Conservation (phyloP, 1,140 invertebrate species). For the Pseudachorutes palmiensis region DNA sequence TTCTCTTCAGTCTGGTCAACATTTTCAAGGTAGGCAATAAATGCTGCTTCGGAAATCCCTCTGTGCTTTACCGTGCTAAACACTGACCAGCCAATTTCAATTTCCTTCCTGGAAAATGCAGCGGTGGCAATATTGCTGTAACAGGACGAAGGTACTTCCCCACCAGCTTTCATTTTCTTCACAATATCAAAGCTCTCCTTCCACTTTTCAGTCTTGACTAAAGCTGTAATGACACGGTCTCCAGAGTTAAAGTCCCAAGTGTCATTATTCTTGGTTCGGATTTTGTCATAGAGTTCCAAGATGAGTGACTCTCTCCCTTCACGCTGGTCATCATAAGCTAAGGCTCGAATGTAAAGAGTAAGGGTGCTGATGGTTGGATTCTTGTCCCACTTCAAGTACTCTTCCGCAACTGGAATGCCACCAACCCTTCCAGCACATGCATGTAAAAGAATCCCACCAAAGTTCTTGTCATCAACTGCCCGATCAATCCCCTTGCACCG, state of each 20-base stretch:
- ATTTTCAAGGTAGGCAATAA: slow-evolving; percentile 44
- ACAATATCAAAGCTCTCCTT: slow-evolving; percentile 52
- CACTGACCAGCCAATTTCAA: slow-evolving; percentile 48
- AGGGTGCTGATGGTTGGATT: slow-evolving; percentile 45
- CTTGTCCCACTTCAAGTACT: slow-evolving; percentile 48
- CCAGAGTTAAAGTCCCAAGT: slow-evolving; percentile 50
- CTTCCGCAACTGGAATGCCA: slow-evolving; percentile 46
- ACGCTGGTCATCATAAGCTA: slow-evolving; percentile 36
- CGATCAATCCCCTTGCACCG: slow-evolving; percentile 34
- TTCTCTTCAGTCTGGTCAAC: slow-evolving; percentile 42
- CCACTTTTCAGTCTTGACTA: slow-evolving; percentile 53
- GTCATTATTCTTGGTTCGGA: slow-evolving; percentile 50
- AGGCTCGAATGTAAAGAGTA: slow-evolving; percentile 21
- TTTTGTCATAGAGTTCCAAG: slow-evolving; percentile 46
- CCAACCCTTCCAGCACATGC: slow-evolving; percentile 43
- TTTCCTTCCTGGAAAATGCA: slow-evolving; percentile 50
- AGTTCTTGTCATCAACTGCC: slow-evolving; percentile 45
- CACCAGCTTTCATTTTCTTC: slow-evolving; percentile 48
- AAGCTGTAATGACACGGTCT: slow-evolving; percentile 50
- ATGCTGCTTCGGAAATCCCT: slow-evolving; percentile 40
- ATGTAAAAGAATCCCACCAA: slow-evolving; percentile 52
- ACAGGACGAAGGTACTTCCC: slow-evolving; percentile 38
- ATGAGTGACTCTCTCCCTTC: slow-evolving; percentile 51
- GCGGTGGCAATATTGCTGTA: slow-evolving; percentile 43
- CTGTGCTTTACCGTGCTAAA: slow-evolving; percentile 44